Conservation (phyloP, 2,113 vertebrate genomes). For the Alosa alosa region DNA sequence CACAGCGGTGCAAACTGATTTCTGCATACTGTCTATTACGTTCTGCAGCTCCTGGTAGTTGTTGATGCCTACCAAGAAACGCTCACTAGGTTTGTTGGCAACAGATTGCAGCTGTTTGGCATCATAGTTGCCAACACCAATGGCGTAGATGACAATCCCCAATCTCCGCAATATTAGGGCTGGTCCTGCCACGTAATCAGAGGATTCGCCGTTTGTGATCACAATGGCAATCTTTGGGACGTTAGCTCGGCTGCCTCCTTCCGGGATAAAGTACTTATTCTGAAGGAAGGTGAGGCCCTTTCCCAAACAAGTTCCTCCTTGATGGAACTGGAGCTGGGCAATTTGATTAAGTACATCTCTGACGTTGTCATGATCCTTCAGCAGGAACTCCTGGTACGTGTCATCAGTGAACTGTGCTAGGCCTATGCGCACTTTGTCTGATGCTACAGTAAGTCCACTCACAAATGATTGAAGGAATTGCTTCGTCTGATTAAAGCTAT, state of each 20-base stretch:
- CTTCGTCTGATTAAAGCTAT: conserved; percentile 70
- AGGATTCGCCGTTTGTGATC: conserved; percentile 75
- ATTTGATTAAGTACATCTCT: conserved; percentile 64
- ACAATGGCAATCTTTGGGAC: conserved; percentile 78
- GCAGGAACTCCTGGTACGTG: conserved; percentile 64
- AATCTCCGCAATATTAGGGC: conserved; percentile 62
- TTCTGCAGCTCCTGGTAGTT: conserved; percentile 66
- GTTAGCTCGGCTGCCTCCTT: conserved; percentile 62
- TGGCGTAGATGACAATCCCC: conserved; percentile 72
- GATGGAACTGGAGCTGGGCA: conserved; percentile 57
- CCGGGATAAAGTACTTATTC: conserved; percentile 61
- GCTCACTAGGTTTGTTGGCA: conserved; percentile 70
- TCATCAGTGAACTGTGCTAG: conserved; percentile 74
- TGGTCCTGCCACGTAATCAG: conserved; percentile 60
- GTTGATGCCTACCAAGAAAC: conserved; percentile 63
- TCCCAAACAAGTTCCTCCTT: conserved; percentile 69
- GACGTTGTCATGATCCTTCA: conserved; percentile 69
- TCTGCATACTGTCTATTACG: conserved; percentile 57
- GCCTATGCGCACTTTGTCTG: conserved; percentile 69
- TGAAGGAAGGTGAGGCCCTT: conserved; percentile 72
- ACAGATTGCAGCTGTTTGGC: conserved; percentile 60
- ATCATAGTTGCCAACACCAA: conserved; percentile 68
- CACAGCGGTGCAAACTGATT: conserved; percentile 68
- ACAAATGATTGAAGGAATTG: conserved; percentile 68
- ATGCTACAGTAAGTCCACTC: conserved; percentile 68